Evolutionary conservation across 2,888 invertebrate species (phyloP).

Genomic region (Trilocha varians): DNA sequence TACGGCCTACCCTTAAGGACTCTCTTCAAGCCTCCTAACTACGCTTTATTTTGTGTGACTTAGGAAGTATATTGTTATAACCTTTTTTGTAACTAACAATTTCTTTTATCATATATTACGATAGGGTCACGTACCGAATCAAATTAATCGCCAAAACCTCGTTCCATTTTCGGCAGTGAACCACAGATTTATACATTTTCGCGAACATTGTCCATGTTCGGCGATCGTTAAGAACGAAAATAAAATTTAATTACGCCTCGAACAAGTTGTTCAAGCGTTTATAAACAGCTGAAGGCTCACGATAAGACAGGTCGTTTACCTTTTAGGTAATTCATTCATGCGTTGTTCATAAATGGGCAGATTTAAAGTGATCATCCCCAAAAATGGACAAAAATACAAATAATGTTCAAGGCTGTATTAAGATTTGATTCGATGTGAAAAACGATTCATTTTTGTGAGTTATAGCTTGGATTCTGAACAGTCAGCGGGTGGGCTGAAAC

Average conservation of each 20-base stretch:
- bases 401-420: neutral
- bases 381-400: neutral
- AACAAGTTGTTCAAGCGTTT: neutral
- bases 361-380: neutral
- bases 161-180: too few species aligned
- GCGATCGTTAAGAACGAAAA: neutral
- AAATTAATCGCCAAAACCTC: too few species aligned
- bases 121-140: too few species aligned
- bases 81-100: too few species aligned
- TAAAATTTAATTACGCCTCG: neutral
- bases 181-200: neutral
- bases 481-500: neutral
- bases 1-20: too few species aligned
- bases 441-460: neutral
- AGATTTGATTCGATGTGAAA: neutral
- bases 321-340: neutral
- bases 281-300: neutral
- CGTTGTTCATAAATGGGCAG: neutral
- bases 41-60: too few species aligned
- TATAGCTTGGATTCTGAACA: neutral
- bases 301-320: constrained; percentile 1
- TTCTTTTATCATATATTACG: too few species aligned
- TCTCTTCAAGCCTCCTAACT: too few species aligned
- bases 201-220: neutral
- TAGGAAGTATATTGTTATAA: too few species aligned